Evolutionary conservation across 2,797 vertebrate species (phyloP).

Genomic region (Caiman crocodilus): DNA sequence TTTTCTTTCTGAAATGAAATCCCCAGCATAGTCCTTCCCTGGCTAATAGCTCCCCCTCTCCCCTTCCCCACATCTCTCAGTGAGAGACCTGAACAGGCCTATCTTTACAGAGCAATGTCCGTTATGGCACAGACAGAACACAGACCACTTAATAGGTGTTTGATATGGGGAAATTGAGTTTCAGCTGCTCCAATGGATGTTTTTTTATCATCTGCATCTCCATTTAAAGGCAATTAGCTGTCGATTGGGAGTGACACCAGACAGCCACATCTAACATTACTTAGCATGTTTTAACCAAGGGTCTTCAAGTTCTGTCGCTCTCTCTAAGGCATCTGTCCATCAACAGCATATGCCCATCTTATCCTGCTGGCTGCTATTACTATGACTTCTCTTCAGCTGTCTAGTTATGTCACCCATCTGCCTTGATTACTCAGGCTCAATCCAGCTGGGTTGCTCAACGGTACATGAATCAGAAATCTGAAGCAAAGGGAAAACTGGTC

Average conservation of each 20-base stretch:
- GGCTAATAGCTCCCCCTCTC: neutral
- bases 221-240: neutral
- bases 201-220: neutral
- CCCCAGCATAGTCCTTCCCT: neutral
- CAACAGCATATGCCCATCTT: too few species aligned
- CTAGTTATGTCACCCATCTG: too few species aligned
- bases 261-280: neutral
- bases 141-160: neutral
- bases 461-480: too few species aligned
- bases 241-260: neutral
- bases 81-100: neutral
- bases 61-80: neutral
- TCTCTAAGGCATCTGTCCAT: neutral
- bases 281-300: too few species aligned
- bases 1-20: neutral
- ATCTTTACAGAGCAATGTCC: neutral
- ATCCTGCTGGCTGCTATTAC: too few species aligned
- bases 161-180: neutral
- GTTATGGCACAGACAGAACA: neutral
- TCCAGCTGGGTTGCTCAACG: too few species aligned
- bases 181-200: neutral
- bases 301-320: neutral
- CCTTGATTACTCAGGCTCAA: too few species aligned
- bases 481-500: too few species aligned
- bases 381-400: too few species aligned